phyloP scores from a whole-genome alignment of 2,797 vertebrate species.

The Apodemus agrarius region DNA sequence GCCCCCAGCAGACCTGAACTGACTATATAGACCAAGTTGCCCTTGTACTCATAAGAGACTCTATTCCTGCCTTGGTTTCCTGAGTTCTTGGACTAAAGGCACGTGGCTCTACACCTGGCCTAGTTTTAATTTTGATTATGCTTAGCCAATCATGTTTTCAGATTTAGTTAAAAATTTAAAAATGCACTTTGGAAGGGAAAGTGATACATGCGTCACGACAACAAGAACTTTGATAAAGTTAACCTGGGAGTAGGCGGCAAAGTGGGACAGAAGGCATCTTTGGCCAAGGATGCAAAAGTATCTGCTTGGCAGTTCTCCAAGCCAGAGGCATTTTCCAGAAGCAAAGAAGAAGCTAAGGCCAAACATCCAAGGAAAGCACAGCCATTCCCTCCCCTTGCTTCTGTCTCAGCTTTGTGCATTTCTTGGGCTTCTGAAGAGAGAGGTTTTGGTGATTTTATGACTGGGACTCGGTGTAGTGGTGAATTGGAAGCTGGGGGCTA shows the following conservation, averaged over 20 bases:
- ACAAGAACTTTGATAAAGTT: neutral
- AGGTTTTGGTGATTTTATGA: neutral
- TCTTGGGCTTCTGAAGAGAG: neutral
- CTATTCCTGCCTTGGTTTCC: neutral
- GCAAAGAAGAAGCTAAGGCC: neutral
- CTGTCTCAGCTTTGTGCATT: neutral
- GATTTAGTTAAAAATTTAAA: slow-evolving; percentile 24
- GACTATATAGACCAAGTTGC: neutral
- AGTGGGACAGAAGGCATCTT: neutral
- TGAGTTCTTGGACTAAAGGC: neutral
- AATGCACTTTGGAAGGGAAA: neutral
- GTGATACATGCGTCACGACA: neutral
- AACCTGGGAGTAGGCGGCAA: neutral
- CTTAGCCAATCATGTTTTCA: neutral
- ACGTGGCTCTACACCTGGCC: neutral
- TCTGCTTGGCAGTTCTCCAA: neutral
- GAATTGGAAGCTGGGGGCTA: neutral
- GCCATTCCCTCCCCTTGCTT: neutral
- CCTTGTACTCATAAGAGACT: neutral
- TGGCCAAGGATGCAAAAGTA: neutral
- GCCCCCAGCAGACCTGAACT: neutral
- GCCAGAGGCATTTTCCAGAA: slow-evolving; percentile 29
- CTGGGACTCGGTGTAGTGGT: neutral
- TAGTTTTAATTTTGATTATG: neutral
- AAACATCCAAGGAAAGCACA: neutral